phyloP scores from a whole-genome alignment of 92 coral and sea anemone species.

The Siderastrea siderea region DNA sequence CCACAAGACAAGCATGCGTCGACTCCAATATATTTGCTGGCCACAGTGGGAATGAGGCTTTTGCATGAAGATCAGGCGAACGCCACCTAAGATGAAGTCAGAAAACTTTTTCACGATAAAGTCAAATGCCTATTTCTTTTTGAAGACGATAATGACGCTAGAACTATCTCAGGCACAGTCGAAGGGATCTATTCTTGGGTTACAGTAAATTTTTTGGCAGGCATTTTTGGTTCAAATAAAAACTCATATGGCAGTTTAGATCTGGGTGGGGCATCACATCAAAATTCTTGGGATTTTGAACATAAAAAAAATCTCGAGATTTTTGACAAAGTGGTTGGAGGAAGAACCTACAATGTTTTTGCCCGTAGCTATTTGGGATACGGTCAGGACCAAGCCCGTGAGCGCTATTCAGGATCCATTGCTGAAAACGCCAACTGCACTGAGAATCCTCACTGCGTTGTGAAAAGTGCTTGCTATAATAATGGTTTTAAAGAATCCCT shows the following conservation, averaged over 20 bases:
- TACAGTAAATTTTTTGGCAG: slow-evolving; percentile 12
- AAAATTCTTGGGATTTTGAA: slow-evolving; percentile 49
- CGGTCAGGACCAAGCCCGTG: background rate
- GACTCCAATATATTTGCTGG: slow-evolving; percentile 43
- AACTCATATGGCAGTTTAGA: slow-evolving; percentile 33
- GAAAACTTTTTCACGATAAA: background rate
- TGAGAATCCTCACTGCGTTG: background rate
- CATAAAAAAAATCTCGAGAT: background rate
- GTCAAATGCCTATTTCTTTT: slow-evolving; percentile 45
- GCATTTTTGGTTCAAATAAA: slow-evolving; percentile 10
- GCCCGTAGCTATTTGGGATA: slow-evolving; percentile 65
- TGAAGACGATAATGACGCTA: slow-evolving; percentile 9
- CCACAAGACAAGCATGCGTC: background rate
- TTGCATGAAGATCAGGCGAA: slow-evolving; percentile 29
- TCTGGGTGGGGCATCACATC: slow-evolving; percentile 69
- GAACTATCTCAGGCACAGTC: slow-evolving; percentile 46
- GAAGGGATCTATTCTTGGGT: too few species aligned
- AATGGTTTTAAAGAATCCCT: background rate
- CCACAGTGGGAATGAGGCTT: slow-evolving; percentile 67
- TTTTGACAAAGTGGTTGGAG: slow-evolving; percentile 7
- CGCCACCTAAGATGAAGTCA: slow-evolving; percentile 29
- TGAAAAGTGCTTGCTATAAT: too few species aligned
- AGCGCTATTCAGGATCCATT: background rate
- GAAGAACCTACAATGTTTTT: slow-evolving; percentile 15
- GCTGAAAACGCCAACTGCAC: background rate